A percentile compares a stretch with the other conserved stretches of the same genome.
Conservation (phyloP, 2,113 vertebrate species). For the Trogon surrucura region DNA sequence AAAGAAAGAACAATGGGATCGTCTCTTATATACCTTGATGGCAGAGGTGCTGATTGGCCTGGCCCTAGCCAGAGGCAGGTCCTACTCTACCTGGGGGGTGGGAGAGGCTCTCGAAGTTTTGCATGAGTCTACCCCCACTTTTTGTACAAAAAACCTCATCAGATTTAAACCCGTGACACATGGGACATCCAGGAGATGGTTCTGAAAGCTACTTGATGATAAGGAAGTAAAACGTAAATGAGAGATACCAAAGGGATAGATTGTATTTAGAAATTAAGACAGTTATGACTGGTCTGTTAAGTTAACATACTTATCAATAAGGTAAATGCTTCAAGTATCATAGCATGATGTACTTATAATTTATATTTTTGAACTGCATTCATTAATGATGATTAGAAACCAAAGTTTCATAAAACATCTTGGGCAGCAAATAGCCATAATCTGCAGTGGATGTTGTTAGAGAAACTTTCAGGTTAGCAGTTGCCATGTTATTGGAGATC, state of each 20-base stretch:
- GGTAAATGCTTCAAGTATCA: neutral
- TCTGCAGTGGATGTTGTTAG: neutral
- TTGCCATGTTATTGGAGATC: neutral
- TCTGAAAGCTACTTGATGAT: neutral
- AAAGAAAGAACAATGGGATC: no score
- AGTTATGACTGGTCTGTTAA: neutral
- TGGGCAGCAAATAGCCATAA: neutral
- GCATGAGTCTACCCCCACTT: no score
- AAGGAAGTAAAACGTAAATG: neutral
- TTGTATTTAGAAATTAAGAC: neutral
- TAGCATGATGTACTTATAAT: neutral
- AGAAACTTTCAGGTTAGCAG: neutral
- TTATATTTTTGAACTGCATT: neutral
- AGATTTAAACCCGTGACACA: no score
- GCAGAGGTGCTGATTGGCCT: no score
- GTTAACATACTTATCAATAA: neutral
- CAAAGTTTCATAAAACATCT: neutral
- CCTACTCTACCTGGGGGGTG: no score
- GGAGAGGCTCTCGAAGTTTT: no score
- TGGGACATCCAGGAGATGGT: neutral
- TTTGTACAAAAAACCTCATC: no score
- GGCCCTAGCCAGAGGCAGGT: no score
- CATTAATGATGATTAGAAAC: neutral
- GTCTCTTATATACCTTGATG: no score
- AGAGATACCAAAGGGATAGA: neutral